phyloP scores from a whole-genome alignment of 2,113 vertebrate genomes.

The Noturus placidus region DNA sequence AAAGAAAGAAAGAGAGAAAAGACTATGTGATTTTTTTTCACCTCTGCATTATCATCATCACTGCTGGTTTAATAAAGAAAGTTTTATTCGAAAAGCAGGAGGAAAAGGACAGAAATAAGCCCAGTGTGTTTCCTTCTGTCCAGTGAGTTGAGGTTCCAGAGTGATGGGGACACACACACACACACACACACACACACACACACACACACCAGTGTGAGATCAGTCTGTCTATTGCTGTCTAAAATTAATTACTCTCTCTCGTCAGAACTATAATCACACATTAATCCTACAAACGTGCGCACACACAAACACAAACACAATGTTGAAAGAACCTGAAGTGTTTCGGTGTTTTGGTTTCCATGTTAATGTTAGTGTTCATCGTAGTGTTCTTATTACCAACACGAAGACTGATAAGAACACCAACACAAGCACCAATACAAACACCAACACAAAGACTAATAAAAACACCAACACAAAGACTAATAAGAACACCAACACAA shows the following conservation, averaged over 20 bases:
- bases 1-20: not conserved
- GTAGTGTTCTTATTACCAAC: too few relatives aligned
- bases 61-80: not conserved
- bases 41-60: not conserved
- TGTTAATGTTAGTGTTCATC: constrained; percentile 13
- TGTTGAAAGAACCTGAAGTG: not conserved
- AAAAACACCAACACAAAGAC: too few relatives aligned
- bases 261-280: constrained; percentile 19
- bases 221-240: constrained; percentile 5
- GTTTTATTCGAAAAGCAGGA: not conserved
- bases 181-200: not conserved
- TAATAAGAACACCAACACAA: too few relatives aligned
- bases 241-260: constrained; percentile 37
- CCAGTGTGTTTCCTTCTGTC: not conserved
- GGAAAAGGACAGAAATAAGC: not conserved
- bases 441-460: too few relatives aligned
- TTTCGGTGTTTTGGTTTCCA: constrained; percentile 29
- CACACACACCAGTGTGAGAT: not conserved
- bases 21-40: not conserved
- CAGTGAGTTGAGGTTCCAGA: not conserved
- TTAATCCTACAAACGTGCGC: constrained; percentile 21
- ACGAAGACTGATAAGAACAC: too few relatives aligned
- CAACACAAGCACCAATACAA: too few relatives aligned
- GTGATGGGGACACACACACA: not conserved
- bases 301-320: too few relatives aligned